Base-by-base conservation (phyloP, 2,797 vertebrate genomes). In the Tragelaphus oryx region DNA sequence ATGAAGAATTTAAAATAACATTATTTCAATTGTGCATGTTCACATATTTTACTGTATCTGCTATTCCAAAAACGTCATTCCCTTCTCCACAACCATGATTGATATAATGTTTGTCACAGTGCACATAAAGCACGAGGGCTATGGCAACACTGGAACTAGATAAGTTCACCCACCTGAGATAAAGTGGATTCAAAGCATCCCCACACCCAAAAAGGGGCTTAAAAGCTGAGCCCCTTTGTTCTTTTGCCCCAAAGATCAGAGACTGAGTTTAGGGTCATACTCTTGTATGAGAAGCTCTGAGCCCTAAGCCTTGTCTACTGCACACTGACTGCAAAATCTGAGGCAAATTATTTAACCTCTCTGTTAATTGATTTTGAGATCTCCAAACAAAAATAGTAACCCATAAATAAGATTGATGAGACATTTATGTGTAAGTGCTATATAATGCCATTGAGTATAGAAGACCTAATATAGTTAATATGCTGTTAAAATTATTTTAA, bases 401-500 rank as follows among this genome's bases (percentile, higher is more conserved):
- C 33, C 55, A 93, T 8, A 75, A 91, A 82, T 44, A 59, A 5
- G 28, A 2, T 74, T 46, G 8, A 79, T 81, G 30, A 74, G 10
- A 81, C 10, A 76, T 57, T 37, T 28, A 86, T 24, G 6, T 44
- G 4, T 44, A 91, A 71, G 33, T 79, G 11, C 30, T 75, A 24
- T 14, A 68, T 59, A 37, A 48, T 68, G 12, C 13, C 52, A 13
- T 44, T 83, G 60, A 88, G 80, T 87, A 89, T 68, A 6, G 28
- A 87, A 50, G 54, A 74, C 18, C 48, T 75, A 86, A 62, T 4
- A 50, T 65, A 83, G 87, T 84, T 87, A 54, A 65, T 37, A 52
- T 37, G 12, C 17, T 79, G 50, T 95, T 91, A 83, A 95, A 76
- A 83, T 87, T 87, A 68, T 76, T 81, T 93, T 76, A 76, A 33